A percentile compares a stretch with the other conserved stretches of the same genome.
phyloP scores from a whole-genome alignment of 2,113 vertebrate species.

The Urocolius indicus region DNA sequence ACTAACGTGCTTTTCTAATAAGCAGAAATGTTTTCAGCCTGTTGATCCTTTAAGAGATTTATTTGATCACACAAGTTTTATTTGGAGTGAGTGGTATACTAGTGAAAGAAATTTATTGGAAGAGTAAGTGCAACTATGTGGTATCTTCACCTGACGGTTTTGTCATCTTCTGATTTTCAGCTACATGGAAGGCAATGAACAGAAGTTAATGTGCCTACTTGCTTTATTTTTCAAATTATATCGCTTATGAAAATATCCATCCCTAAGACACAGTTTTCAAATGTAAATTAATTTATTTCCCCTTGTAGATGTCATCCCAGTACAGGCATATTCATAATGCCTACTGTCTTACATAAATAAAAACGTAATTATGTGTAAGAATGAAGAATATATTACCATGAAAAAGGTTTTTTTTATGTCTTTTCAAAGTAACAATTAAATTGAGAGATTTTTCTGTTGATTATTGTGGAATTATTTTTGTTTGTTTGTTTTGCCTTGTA shows the following conservation, averaged over 20 bases:
- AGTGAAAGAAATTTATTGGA: background rate
- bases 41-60: background rate
- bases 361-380: background rate
- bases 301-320: background rate
- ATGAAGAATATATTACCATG: background rate
- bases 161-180: background rate
- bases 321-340: background rate
- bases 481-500: background rate
- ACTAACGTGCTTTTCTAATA: background rate
- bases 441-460: background rate
- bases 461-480: background rate
- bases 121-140: background rate
- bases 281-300: background rate
- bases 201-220: background rate
- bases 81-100: background rate
- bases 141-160: background rate
- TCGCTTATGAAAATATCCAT: background rate
- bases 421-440: background rate
- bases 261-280: background rate
- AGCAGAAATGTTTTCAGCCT: background rate
- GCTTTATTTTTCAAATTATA: background rate
- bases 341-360: background rate
- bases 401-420: background rate
- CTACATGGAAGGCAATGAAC: background rate
- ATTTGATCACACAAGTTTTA: background rate